Conservation (phyloP, 2,113 vertebrate species). For the Callipepla californica region DNA sequence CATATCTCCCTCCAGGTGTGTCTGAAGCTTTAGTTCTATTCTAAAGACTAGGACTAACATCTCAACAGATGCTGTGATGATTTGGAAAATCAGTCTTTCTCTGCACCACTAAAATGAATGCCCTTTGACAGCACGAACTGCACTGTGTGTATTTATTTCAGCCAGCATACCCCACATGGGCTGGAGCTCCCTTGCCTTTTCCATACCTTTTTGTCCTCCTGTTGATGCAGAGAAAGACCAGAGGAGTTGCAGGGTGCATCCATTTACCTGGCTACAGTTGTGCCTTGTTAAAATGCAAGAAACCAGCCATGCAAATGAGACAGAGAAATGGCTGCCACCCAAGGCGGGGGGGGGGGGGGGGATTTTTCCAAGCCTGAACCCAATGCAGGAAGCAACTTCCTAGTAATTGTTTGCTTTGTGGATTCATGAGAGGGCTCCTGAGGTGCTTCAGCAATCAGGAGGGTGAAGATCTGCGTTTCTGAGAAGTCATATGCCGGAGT, state of each 20-base stretch:
- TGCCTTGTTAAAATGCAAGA: not conserved
- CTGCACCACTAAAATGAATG: not conserved
- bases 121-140: not conserved
- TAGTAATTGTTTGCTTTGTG: constrained; percentile 39
- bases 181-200: not conserved
- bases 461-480: constrained; percentile 5
- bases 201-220: not conserved
- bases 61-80: not conserved
- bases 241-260: not conserved
- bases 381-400: constrained; percentile 27
- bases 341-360: not conserved
- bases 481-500: constrained; percentile 42
- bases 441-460: constrained; percentile 50
- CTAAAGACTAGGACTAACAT: not conserved
- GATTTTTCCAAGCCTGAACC: constrained; percentile 40
- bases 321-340: not conserved
- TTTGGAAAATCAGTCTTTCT: not conserved
- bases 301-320: constrained; percentile 21
- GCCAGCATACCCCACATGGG: not conserved
- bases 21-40: not conserved
- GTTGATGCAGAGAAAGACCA: not conserved
- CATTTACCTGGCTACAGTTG: not conserved
- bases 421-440: constrained; percentile 46
- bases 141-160: not conserved
- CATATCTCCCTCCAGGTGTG: not conserved